Percentiles rank a stretch among this genome's conserved stretches.
phyloP scores from a whole-genome alignment of 2,888 invertebrate species.

The Serripes groenlandicus region DNA sequence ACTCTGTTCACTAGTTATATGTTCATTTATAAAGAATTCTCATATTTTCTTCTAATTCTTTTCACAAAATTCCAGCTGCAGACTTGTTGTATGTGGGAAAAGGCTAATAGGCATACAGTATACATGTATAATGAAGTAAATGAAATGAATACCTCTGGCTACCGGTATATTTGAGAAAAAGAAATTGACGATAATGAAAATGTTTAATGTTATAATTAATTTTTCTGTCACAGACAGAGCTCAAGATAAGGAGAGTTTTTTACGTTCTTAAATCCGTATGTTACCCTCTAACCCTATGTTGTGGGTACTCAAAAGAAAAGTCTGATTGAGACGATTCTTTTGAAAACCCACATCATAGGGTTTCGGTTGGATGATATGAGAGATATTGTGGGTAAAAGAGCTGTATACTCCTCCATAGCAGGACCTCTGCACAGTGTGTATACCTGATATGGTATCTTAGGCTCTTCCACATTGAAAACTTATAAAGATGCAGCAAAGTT shows the following conservation, averaged over 20 bases:
- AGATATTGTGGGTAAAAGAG: no score
- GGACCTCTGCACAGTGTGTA: no score
- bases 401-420: no score
- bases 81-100: no score
- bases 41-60: no score
- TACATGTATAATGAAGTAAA: not conserved
- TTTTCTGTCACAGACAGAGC: not conserved
- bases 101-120: not conserved
- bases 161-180: not conserved
- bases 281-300: not conserved
- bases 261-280: not conserved
- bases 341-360: not conserved
- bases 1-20: no score
- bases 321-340: not conserved
- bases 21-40: no score
- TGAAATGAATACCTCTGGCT: slow-evolving; percentile 5
- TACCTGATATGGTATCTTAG: no score
- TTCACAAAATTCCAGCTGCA: no score
- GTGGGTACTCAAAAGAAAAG: not conserved
- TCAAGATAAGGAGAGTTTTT: not conserved
- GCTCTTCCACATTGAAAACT: no score
- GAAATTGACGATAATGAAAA: not conserved
- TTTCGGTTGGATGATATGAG: not conserved
- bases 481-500: no score
- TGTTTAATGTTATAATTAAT: not conserved